These are phyloP conservation scores for Drosophila takahashii DNA, from an alignment of 1,140 invertebrate species.

Conservation along the genomic window DNA sequence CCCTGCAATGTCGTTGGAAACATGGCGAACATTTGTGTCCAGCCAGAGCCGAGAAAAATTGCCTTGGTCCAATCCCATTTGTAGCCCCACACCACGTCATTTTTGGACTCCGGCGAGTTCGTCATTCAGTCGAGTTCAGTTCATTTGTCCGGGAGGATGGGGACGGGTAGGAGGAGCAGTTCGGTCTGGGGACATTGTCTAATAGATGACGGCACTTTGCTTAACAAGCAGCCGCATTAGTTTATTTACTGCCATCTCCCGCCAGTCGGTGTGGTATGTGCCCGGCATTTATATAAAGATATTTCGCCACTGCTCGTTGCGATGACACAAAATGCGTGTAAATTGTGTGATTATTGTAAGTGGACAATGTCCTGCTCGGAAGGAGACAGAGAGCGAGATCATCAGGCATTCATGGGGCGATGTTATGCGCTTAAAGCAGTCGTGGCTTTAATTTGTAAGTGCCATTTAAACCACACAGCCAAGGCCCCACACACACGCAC, in stretches of 20 bases:
- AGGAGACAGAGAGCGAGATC: not conserved
- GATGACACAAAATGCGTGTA: constrained; percentile 70
- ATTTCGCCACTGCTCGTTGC: constrained; percentile 32
- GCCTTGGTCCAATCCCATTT: constrained; percentile 33
- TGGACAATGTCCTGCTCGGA: constrained; percentile 38
- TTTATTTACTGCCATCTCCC: constrained; percentile 70
- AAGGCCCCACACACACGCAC: not conserved
- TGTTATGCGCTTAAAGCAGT: constrained; percentile 23
- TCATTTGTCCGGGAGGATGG: constrained; percentile 50
- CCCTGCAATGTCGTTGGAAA: constrained; percentile 20
- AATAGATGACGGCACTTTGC: constrained; percentile 82
- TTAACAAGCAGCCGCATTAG: constrained; percentile 80
- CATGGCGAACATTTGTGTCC: constrained; percentile 68
- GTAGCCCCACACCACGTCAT: constrained; percentile 12
- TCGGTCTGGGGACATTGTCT: constrained; percentile 60
- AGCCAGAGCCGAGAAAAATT: constrained; percentile 60
- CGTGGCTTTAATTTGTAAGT: constrained; percentile 24
- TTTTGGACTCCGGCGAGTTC: constrained; percentile 56
- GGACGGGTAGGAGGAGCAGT: not conserved
- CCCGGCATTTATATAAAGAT: constrained; percentile 71
- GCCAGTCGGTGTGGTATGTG: constrained; percentile 38
- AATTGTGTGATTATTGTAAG: constrained; percentile 81
- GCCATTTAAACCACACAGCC: not conserved
- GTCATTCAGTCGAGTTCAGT: constrained; percentile 64
- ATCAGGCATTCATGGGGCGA: constrained; percentile 60